A percentile compares a stretch with the other conserved stretches of the same genome.
phyloP scores from a whole-genome alignment of 2,888 invertebrate species.

The Perdita meconis region DNA sequence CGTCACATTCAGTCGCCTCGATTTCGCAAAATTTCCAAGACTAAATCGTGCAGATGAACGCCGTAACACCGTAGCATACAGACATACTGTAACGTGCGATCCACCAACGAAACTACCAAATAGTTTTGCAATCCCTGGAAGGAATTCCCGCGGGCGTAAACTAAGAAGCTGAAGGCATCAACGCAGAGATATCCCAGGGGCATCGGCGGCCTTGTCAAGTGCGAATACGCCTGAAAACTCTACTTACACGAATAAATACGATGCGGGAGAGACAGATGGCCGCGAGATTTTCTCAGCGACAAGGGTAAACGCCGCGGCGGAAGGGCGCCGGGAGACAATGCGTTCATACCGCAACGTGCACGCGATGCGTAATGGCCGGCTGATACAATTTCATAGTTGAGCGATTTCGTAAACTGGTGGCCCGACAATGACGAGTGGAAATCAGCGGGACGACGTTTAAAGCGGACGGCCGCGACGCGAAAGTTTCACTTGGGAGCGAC shows the following conservation, averaged over 20 bases:
- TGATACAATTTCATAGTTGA: constrained; percentile 25
- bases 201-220: constrained; percentile 30
- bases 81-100: neutral
- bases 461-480: neutral
- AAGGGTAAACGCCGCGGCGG: neutral
- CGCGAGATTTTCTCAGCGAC: constrained; percentile 16
- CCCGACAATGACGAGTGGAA: constrained; percentile 22
- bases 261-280: neutral
- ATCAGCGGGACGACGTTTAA: constrained; percentile 17
- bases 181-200: constrained; percentile 10
- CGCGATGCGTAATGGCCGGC: constrained; percentile 5
- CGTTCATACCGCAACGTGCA: constrained; percentile 1
- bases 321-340: neutral
- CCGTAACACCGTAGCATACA: neutral
- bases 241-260: constrained; percentile 45
- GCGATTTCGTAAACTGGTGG: neutral
- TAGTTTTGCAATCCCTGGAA: constrained; percentile 23
- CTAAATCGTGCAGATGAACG: neutral
- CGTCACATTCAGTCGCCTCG: neutral
- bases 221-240: constrained; percentile 37
- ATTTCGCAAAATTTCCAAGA: neutral
- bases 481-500: neutral
- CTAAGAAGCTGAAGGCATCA: constrained; percentile 9
- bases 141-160: constrained; percentile 3
- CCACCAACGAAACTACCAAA: constrained; percentile 1